Percentiles rank a stretch among this genome's conserved stretches.
phyloP scores from a whole-genome alignment of 2,797 vertebrate genomes.

The Sylvia borin region DNA sequence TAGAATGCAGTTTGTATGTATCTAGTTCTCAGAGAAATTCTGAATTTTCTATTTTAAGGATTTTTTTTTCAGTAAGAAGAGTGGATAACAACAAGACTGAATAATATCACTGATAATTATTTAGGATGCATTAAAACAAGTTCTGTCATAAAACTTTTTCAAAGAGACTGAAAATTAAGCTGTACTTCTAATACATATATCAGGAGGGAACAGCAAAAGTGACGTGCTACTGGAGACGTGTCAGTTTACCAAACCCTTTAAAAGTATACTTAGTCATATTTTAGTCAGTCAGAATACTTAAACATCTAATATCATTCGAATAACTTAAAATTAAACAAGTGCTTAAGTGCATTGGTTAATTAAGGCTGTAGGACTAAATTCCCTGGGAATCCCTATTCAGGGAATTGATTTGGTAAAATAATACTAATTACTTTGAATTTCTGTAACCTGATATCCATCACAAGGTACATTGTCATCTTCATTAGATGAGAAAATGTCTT shows the following conservation, averaged over 20 bases:
- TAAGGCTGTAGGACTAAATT: background rate
- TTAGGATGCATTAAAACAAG: background rate
- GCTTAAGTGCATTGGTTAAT: background rate
- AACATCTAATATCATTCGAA: background rate
- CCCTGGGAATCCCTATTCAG: background rate
- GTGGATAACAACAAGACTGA: background rate
- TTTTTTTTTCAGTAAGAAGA: background rate
- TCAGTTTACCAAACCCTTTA: background rate
- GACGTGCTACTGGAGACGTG: background rate
- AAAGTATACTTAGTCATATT: background rate
- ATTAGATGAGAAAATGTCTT: background rate
- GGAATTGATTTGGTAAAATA: background rate
- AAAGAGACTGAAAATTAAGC: background rate
- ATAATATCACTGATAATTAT: background rate
- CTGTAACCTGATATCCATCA: background rate
- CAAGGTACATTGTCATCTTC: background rate
- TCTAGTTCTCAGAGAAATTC: background rate
- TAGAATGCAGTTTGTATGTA: background rate
- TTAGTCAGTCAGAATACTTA: background rate
- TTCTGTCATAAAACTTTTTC: background rate
- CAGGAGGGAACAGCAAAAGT: background rate
- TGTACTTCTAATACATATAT: background rate
- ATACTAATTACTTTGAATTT: conserved; percentile 11
- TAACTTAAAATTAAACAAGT: background rate
- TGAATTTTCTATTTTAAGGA: background rate